Base-by-base conservation (phyloP, 2,113 vertebrate species). In the Melanocharis versteri region DNA sequence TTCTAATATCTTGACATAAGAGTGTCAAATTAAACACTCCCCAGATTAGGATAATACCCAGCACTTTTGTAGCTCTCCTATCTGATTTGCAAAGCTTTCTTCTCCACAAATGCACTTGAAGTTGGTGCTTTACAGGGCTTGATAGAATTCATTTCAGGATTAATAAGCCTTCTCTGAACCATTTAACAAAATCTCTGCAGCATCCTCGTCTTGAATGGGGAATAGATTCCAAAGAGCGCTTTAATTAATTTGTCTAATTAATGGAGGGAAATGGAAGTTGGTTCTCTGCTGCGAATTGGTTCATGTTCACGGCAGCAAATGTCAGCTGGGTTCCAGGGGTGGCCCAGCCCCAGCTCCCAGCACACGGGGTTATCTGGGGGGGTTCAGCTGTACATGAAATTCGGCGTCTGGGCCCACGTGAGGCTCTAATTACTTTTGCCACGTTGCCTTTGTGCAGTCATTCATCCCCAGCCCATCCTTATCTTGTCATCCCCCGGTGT, bases 401-500 rank as follows among this genome's bases (percentile, higher is more conserved):
- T 88, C 50, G 91, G 95, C 64, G 96, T 97, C 97, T 84, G 70
- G 30, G 89, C 82, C 96, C 66, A 50, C 65, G 94, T 16, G 73
- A 87, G 94, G 91, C 98, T 97, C 76, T 97, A 97, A 98, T 98
- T 98, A 82, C 98, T 97, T 95, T 75, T 73, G 97, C 97, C 97
- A 94, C 97, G 96, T 80, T 64, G 96, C 96, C 97, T 97, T 96
- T 94, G 97, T 95, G 96, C 92, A 97, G 95, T 30, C 96, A 80
- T 97, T 97, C 97, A 92, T 93, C 96, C 96, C 7, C 57, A 87
- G 95, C 82, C 91, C 72, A 33, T n/a, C 42, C 97, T 98, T 98
- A 98, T 98, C 98, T 98, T 95, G 97, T 97, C 98, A 85, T 94
- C 79, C 86, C 94, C 93, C 89, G 30, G 15, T 95, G 97, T 98